phyloP scores from a whole-genome alignment of 2,888 invertebrate species.

The Dicycla oo region DNA sequence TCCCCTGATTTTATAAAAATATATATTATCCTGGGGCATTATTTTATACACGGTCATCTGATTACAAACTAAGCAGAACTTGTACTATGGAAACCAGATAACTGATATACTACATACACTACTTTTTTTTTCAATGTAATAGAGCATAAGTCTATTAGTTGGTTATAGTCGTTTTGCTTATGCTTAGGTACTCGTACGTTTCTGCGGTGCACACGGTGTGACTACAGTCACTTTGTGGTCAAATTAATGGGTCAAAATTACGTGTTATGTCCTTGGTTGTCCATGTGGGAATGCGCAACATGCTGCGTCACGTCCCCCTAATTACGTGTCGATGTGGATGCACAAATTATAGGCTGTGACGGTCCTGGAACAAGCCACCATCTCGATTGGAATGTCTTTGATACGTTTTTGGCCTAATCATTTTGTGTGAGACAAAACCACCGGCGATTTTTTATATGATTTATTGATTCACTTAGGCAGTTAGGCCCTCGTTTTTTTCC shows the following conservation, averaged over 20 bases:
- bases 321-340: constrained; percentile 86
- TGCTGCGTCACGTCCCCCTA: constrained; percentile 86
- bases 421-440: constrained; percentile 67
- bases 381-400: constrained; percentile 74
- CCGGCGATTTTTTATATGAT: constrained; percentile 65
- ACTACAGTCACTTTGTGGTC: constrained; percentile 83
- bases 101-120: no score
- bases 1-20: no score
- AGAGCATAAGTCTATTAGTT: neutral
- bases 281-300: constrained; percentile 85
- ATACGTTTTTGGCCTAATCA: constrained; percentile 75
- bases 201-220: constrained; percentile 71
- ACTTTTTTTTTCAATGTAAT: no score
- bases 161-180: neutral
- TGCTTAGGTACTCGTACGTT: no score
- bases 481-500: constrained; percentile 60
- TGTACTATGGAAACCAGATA: no score
- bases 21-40: no score
- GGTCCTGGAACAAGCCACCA: constrained; percentile 73
- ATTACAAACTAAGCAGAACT: no score
- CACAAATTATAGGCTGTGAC: constrained; percentile 86
- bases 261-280: constrained; percentile 84
- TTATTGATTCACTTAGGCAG: constrained; percentile 68
- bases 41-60: no score
- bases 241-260: constrained; percentile 88